These are phyloP conservation scores for Mus spretus DNA, from an alignment of 2,797 vertebrate species.

Conservation along the genomic window DNA sequence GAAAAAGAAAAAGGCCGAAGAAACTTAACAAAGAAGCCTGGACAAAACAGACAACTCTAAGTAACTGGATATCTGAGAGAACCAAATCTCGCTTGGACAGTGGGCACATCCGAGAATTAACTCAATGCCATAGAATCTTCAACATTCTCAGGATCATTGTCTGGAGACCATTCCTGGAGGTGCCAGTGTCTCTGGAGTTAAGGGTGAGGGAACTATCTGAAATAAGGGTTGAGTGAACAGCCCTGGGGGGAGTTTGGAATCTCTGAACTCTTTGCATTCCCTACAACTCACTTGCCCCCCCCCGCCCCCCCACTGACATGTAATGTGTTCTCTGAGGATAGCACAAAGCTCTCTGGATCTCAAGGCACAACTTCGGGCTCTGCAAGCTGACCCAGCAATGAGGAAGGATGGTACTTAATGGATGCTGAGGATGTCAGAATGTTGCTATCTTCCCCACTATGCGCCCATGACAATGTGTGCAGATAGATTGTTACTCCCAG, in stretches of 20 bases:
- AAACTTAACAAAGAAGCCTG: not conserved
- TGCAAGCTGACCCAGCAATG: not conserved
- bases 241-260: not conserved
- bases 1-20: not conserved
- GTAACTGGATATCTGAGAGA: not conserved
- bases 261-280: not conserved
- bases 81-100: not conserved
- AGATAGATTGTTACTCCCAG: not conserved
- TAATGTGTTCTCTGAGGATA: not conserved
- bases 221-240: no score
- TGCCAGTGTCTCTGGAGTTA: not conserved
- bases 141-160: not conserved
- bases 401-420: accelerated
- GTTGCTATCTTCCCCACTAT: not conserved
- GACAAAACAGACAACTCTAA: not conserved
- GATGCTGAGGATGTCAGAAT: not conserved
- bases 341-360: not conserved
- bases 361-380: accelerated
- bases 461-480: not conserved
- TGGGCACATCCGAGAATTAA: not conserved
- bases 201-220: not conserved
- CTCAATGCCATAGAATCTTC: not conserved
- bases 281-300: not conserved
- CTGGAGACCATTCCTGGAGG: not conserved
- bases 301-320: not conserved